Percentiles rank a stretch among this genome's conserved stretches.
phyloP scores from a whole-genome alignment of 2,888 invertebrate genomes.

The Pollenia griseotomentosa region DNA sequence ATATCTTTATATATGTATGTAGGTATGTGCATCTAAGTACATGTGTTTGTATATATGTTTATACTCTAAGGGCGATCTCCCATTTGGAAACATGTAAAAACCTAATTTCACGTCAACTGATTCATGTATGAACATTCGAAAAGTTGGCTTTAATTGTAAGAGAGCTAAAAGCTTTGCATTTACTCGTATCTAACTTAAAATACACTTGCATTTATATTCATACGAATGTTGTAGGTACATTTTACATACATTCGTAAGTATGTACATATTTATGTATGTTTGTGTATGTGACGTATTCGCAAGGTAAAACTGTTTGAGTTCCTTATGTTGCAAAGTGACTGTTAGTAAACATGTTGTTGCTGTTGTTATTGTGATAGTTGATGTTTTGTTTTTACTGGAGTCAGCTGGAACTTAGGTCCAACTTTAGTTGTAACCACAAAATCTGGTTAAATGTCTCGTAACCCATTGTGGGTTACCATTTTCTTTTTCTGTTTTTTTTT shows the following conservation, averaged over 20 bases:
- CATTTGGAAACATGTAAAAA: conserved; percentile 35
- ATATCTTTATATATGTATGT: too few species aligned
- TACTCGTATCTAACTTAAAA: neutral
- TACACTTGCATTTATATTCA: neutral
- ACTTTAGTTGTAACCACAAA: conserved; percentile 69
- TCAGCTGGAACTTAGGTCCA: conserved; percentile 60
- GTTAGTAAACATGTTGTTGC: conserved; percentile 21
- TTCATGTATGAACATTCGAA: conserved; percentile 37
- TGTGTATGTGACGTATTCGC: conserved; percentile 14
- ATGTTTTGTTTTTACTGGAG: conserved; percentile 62
- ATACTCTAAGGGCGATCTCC: conserved; percentile 8
- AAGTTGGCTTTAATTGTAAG: conserved; percentile 34
- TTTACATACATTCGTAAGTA: neutral
- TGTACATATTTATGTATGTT: neutral
- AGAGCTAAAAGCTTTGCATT: conserved; percentile 34
- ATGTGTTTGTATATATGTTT: neutral
- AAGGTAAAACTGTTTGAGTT: conserved; percentile 51
- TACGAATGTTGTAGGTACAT: neutral
- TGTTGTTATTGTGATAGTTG: conserved; percentile 53
- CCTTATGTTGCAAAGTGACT: conserved; percentile 38
- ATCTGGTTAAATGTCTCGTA: conserved; percentile 72
- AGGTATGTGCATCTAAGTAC: neutral
- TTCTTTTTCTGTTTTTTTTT: conserved; percentile 35
- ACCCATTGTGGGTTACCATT: conserved; percentile 62
- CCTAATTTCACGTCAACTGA: conserved; percentile 34